Evolutionary conservation across 2,113 vertebrate genomes (phyloP).

Genomic region (Gallinago jamesoni): DNA sequence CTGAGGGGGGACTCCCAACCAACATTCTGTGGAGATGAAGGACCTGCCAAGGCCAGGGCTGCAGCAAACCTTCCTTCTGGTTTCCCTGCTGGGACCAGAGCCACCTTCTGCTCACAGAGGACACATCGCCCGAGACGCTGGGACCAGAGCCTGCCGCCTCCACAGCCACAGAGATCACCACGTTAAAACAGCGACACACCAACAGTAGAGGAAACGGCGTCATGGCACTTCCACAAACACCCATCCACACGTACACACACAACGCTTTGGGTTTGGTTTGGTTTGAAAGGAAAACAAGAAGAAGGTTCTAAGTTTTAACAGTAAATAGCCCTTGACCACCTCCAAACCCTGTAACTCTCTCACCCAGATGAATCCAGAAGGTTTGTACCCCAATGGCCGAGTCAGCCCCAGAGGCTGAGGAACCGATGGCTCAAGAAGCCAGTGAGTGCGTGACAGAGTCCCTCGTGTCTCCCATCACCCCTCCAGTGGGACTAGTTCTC

Average conservation of each 20-base stretch:
- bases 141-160: not conserved
- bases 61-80: not conserved
- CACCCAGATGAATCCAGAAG: not conserved
- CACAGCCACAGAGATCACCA: not conserved
- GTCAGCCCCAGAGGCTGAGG: not conserved
- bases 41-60: not conserved
- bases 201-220: not conserved
- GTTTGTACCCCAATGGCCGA: not conserved
- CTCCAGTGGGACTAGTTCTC: not conserved
- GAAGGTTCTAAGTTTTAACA: not conserved
- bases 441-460: not conserved
- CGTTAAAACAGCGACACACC: not conserved
- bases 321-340: constrained; percentile 51
- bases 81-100: not conserved
- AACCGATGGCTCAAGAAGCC: not conserved
- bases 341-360: not conserved
- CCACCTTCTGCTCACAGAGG: not conserved
- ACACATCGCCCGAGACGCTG: not conserved
- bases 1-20: not conserved
- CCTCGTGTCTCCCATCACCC: not conserved
- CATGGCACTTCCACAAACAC: not conserved
- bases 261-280: constrained; percentile 14
- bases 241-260: not conserved
- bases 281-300: not conserved
- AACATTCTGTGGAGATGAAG: not conserved